phyloP scores from a whole-genome alignment of 2,888 invertebrate species.

The Sarcophaga rosellei region DNA sequence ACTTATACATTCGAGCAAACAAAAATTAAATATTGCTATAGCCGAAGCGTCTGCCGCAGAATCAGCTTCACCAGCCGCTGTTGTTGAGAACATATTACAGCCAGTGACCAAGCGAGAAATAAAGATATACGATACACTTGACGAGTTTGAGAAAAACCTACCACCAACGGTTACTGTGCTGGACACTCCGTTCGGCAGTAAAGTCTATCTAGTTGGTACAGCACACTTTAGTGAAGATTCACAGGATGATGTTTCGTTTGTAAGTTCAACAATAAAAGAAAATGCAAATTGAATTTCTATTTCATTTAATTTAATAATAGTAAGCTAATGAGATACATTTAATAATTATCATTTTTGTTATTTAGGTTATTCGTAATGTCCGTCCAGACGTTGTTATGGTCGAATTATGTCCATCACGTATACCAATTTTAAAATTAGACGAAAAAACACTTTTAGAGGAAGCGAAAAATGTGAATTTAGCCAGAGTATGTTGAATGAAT shows the following conservation, averaged over 20 bases:
- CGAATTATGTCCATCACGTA: constrained; percentile 94
- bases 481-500: constrained; percentile 82
- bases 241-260: constrained; percentile 96
- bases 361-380: constrained; percentile 92
- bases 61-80: constrained; percentile 75
- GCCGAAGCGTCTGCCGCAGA: constrained; percentile 77
- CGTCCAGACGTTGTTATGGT: constrained; percentile 97
- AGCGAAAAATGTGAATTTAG: constrained; percentile 92
- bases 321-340: too few species aligned
- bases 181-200: constrained; percentile 89
- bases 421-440: constrained; percentile 94
- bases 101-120: constrained; percentile 77
- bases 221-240: constrained; percentile 98
- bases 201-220: constrained; percentile 97
- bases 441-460: constrained; percentile 95
- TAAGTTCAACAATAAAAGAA: constrained; percentile 79
- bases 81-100: constrained; percentile 66
- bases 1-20: constrained; percentile 78
- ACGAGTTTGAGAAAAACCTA: constrained; percentile 80
- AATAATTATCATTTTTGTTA: not conserved
- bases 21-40: constrained; percentile 77
- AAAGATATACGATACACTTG: constrained; percentile 77
- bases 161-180: constrained; percentile 89
- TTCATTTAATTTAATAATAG: too few species aligned
- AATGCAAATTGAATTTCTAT: not conserved